Conservation (phyloP, 2,113 vertebrate genomes). For the Strigops habroptila region DNA sequence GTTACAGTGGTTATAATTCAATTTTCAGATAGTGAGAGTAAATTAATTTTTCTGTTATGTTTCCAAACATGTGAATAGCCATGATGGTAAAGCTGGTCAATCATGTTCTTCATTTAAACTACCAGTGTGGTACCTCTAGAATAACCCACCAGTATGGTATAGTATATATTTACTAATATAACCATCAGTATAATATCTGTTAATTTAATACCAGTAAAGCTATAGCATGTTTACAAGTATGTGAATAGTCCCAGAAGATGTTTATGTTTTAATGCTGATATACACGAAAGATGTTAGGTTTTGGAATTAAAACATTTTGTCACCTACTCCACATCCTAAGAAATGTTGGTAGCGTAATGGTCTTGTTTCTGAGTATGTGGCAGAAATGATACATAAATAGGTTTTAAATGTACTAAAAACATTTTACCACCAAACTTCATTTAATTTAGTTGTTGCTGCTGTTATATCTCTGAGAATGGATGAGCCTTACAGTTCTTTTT, state of each 20-base stretch:
- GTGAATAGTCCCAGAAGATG: not conserved
- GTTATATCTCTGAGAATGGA: not conserved
- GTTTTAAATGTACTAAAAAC: not conserved
- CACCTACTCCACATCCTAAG: not conserved
- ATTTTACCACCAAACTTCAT: not conserved
- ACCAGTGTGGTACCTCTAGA: not conserved
- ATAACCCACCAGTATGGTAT: not conserved
- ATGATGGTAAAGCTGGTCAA: not conserved
- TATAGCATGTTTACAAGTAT: not conserved
- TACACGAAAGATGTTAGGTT: not conserved
- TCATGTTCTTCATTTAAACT: not conserved
- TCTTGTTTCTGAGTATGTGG: not conserved
- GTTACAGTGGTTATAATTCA: not conserved
- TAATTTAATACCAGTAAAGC: not conserved
- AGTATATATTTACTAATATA: not conserved
- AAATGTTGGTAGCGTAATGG: not conserved
- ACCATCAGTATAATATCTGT: not conserved
- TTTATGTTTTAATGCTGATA: not conserved
- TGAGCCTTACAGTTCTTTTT: not conserved
- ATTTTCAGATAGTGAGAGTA: not conserved
- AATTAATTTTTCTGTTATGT: not conserved
- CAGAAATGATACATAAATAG: rapidly evolving
- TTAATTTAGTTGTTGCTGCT: not conserved
- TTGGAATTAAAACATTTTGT: not conserved
- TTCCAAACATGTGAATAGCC: not conserved